Percentiles rank a stretch among this genome's conserved stretches.
These are phyloP conservation scores for Apamea epomidion DNA, from an alignment of 2,888 invertebrate genomes.

Conservation along the genomic window DNA sequence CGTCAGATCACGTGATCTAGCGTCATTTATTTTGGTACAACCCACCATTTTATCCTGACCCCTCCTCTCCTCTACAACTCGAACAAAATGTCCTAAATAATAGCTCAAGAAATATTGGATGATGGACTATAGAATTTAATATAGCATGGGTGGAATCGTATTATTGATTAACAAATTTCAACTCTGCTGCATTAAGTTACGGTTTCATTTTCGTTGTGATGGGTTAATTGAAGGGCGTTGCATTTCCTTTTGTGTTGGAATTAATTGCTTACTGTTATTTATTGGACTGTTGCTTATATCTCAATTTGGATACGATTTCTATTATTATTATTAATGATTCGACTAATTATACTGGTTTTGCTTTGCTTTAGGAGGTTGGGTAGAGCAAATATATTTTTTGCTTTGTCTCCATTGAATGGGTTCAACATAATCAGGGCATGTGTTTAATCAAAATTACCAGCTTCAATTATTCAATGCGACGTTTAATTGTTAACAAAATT, in stretches of 20 bases:
- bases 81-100: constrained; percentile 21
- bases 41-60: constrained; percentile 41
- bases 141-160: constrained; percentile 65
- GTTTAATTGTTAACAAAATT: not conserved
- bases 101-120: constrained; percentile 70
- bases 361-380: constrained; percentile 18
- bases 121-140: constrained; percentile 68
- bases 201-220: constrained; percentile 52
- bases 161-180: constrained; percentile 60
- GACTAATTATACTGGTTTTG: constrained; percentile 56
- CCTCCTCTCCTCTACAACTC: constrained; percentile 22
- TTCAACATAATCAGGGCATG: not conserved
- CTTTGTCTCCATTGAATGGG: constrained; percentile 14
- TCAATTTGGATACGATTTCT: constrained; percentile 70
- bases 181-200: constrained; percentile 60
- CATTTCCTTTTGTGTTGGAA: constrained; percentile 76
- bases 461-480: not conserved
- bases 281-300: constrained; percentile 73
- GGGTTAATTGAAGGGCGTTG: constrained; percentile 72
- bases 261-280: constrained; percentile 78
- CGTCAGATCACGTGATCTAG: constrained; percentile 85
- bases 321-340: constrained; percentile 64
- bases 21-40: constrained; percentile 81
- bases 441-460: not conserved
- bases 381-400: constrained; percentile 40